A percentile compares a stretch with the other conserved stretches of the same genome.
Conservation (phyloP, 2,113 vertebrate genomes). For the Meriones unguiculatus region DNA sequence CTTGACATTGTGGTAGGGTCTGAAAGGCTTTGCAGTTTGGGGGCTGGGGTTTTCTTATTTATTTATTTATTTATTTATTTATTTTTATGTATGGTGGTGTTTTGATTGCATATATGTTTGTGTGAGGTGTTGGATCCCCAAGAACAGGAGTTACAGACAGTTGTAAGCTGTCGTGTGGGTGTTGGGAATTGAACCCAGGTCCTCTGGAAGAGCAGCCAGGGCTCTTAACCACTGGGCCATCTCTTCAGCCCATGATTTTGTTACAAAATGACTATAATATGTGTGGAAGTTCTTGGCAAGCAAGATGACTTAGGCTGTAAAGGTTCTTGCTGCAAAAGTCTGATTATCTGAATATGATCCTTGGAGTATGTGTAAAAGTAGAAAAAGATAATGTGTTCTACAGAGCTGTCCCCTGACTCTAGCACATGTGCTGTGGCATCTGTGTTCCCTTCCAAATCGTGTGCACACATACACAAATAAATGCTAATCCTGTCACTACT, state of each 20-base stretch:
- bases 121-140: too few relatives aligned
- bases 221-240: too few relatives aligned
- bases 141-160: too few relatives aligned
- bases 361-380: background rate
- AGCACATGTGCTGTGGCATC: too few relatives aligned
- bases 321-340: background rate
- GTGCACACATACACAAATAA: background rate
- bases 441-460: background rate
- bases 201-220: too few relatives aligned
- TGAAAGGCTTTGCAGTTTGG: slow-evolving; percentile 25
- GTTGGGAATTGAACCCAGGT: too few relatives aligned
- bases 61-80: too few relatives aligned
- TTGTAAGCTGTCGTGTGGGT: too few relatives aligned
- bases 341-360: background rate
- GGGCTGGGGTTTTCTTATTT: background rate
- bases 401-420: background rate
- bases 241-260: too few relatives aligned
- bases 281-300: background rate
- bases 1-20: slow-evolving; percentile 34
- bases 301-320: background rate
- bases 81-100: too few relatives aligned
- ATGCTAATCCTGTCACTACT: background rate
- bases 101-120: too few relatives aligned
- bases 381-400: background rate
- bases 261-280: slow-evolving; percentile 69